A percentile compares a stretch with the other conserved stretches of the same genome.
phyloP scores from a whole-genome alignment of 2,797 vertebrate species.

The Apogon talboti region DNA sequence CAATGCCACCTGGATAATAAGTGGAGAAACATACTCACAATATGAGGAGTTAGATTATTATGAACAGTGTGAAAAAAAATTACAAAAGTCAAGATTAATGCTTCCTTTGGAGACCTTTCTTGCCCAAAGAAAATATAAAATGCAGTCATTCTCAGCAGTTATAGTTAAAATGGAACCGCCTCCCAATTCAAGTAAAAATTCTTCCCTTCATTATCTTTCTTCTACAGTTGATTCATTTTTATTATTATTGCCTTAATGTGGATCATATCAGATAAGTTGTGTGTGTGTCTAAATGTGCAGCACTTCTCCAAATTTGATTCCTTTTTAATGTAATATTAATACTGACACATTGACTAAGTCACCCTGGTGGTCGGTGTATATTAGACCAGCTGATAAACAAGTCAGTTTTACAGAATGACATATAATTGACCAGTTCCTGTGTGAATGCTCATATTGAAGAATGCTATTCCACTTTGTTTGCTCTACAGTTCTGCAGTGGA shows the following conservation, averaged over 20 bases:
- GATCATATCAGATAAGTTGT: background rate
- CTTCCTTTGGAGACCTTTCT: no score
- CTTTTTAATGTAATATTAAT: conserved; percentile 2
- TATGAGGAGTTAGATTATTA: no score
- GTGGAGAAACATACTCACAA: no score
- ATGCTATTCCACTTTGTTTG: background rate
- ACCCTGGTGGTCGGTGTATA: conserved; percentile 24
- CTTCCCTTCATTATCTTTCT: no score
- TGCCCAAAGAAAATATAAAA: no score
- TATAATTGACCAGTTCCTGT: background rate
- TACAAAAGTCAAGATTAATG: no score
- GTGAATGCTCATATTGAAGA: conserved; percentile 22
- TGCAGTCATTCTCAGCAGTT: no score
- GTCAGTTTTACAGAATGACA: conserved; percentile 17
- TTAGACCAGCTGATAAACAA: conserved; percentile 29
- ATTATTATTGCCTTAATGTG: background rate
- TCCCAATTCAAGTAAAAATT: no score
- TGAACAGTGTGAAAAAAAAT: no score
- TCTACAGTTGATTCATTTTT: background rate
- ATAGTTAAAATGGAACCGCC: no score
- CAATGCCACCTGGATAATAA: no score
- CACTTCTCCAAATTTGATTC: background rate
- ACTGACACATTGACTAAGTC: conserved; percentile 4
- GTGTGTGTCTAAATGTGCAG: no score
- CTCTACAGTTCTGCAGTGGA: conserved; percentile 20